Conservation (phyloP, 1,140 invertebrate species). For the Eciton burchellii region DNA sequence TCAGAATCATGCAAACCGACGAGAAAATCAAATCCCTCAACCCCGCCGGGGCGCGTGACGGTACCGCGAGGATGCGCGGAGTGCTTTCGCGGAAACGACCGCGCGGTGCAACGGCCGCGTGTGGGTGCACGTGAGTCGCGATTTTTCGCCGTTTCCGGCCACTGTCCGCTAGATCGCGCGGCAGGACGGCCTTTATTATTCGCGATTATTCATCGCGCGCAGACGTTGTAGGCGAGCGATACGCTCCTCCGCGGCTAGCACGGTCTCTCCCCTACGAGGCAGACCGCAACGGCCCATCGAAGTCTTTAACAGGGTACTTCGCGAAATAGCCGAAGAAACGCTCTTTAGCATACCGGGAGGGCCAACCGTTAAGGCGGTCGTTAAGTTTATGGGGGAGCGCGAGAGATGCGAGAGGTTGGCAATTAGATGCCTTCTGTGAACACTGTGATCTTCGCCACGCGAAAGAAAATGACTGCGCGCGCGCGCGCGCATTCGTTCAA, state of each 20-base stretch:
- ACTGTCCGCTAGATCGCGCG: neutral
- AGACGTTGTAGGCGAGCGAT: constrained; percentile 20
- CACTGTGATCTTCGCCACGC: constrained; percentile 78
- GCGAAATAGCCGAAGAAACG: constrained; percentile 77
- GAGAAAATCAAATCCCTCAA: constrained; percentile 76
- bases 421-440: constrained; percentile 79
- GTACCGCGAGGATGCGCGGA: constrained; percentile 32
- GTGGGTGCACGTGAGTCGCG: constrained; percentile 7
- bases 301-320: constrained; percentile 81
- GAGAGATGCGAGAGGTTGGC: constrained; percentile 78
- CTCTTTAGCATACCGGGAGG: constrained; percentile 82
- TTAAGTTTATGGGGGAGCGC: constrained; percentile 79
- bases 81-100: constrained; percentile 48
- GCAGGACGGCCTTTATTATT: neutral
- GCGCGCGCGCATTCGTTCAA: constrained; percentile 11
- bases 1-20: constrained; percentile 80
- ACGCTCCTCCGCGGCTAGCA: constrained; percentile 14
- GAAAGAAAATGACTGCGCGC: constrained; percentile 72
- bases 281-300: constrained; percentile 71
- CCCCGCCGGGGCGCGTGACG: constrained; percentile 27
- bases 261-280: constrained; percentile 61
- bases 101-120: neutral
- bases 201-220: constrained; percentile 18
- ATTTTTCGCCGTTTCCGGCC: neutral
- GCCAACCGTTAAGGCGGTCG: constrained; percentile 79